Evolutionary conservation across 2,888 invertebrate species (phyloP), one percentile per base, ranked within the genome.

Genomic region (Synanthedon formicaeformis): DNA sequence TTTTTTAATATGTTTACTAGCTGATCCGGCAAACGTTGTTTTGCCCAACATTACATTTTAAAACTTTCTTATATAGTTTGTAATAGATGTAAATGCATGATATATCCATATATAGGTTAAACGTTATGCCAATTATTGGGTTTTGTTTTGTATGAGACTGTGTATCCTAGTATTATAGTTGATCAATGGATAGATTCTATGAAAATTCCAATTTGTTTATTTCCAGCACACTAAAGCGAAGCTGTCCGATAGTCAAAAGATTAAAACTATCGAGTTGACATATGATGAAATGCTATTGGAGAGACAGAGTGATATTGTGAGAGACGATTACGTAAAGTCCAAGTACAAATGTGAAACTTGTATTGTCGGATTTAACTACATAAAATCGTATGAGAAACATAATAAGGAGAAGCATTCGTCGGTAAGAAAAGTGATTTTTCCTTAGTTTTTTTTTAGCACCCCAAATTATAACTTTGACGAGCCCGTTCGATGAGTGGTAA

Each of bases 251-350:
- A 13, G 41, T 11, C 40, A 12, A 8, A 49, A 56, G 14, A 56
- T 57, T 16, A 2, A 52, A 3, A 73, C 75, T 0, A 56, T 81
- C 55, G 75, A 80, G 14, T 48, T 81, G 27, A 58, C 73, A 0
- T 78, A 78, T 50, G 80, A 81, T 2, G 78, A 81, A 11, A 72
- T 81, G 74, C 40, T 75, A 34, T 2, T 55, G 14, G 82, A 81
- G 34, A 60, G 81, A 52, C 64, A 67, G 23, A 65, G 40, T 10
- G 73, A 74, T 1, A 54, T 64, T 0, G 52, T 53, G 0, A 66
- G 60, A 34, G 71, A 73, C 0, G 53, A 58, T 0, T 81, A 71
- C 23, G 0, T 61, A 0, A 62, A 61, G 0, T 63, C 78, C 0
- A 61, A 66, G 14, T 71, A 65, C 41, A 78, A 75, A 14, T 81